Evolutionary conservation across 2,797 vertebrate genomes (phyloP).

Genomic region (Falco cherrug): DNA sequence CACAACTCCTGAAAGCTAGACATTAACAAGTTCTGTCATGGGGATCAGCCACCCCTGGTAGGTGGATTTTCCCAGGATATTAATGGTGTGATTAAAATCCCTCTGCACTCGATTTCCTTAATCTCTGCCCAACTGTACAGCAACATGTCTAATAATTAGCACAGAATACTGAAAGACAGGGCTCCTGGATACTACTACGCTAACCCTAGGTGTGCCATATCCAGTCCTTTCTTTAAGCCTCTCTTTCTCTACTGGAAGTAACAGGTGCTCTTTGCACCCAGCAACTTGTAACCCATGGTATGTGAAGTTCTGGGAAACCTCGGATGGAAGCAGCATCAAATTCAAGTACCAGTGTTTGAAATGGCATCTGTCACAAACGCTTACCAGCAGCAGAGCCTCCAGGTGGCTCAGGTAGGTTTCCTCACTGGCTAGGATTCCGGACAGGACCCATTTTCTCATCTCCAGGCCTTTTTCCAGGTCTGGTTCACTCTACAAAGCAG

Average conservation of each 20-base stretch:
- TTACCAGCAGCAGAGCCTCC: constrained; percentile 91
- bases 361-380: background rate
- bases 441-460: constrained; percentile 97
- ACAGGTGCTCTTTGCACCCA: background rate
- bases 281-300: background rate
- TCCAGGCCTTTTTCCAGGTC: constrained; percentile 92
- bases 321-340: background rate
- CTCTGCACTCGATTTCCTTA: background rate
- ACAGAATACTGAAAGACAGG: background rate
- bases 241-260: background rate
- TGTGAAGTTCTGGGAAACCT: background rate
- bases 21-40: background rate
- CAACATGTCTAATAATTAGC: background rate
- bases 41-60: background rate
- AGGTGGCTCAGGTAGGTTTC: constrained; percentile 92
- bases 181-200: background rate
- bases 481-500: constrained; percentile 82
- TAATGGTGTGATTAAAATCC: constrained; percentile 1
- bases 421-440: constrained; percentile 93
- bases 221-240: background rate
- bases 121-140: background rate
- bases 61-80: background rate
- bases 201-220: background rate
- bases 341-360: background rate
- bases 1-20: background rate